phyloP scores from a whole-genome alignment of 1,140 invertebrate genomes.

The Brachionus asplanchnoidis region DNA sequence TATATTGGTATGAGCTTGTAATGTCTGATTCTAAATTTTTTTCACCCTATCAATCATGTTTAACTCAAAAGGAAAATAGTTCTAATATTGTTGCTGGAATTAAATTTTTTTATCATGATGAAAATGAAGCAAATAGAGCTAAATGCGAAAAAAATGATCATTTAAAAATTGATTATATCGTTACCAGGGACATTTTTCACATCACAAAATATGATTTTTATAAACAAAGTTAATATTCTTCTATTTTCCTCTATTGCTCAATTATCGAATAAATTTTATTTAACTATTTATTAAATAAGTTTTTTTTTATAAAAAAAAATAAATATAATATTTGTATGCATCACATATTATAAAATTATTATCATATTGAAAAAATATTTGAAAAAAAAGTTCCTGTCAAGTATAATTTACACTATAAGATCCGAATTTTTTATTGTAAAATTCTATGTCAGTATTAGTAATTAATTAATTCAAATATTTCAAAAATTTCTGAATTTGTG shows the following conservation, averaged over 20 bases:
- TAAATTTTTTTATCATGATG: not conserved
- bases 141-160: not conserved
- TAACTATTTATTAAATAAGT: too few relatives aligned
- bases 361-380: too few relatives aligned
- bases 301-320: too few relatives aligned
- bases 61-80: not conserved
- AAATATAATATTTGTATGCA: too few relatives aligned
- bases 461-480: too few relatives aligned
- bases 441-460: too few relatives aligned
- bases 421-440: too few relatives aligned
- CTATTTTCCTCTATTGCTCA: not conserved
- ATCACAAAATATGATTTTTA: not conserved
- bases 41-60: not conserved
- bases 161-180: not conserved
- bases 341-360: too few relatives aligned
- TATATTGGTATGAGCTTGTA: constrained; percentile 26
- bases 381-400: too few relatives aligned
- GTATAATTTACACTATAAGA: too few relatives aligned
- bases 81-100: constrained; percentile 10
- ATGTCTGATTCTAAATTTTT: not conserved
- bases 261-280: not conserved
- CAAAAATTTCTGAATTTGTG: too few relatives aligned
- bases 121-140: not conserved
- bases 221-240: not conserved
- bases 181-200: constrained; percentile 1